Conservation (phyloP, 2,888 invertebrate species). For the Callyntrura guangdongensis region DNA sequence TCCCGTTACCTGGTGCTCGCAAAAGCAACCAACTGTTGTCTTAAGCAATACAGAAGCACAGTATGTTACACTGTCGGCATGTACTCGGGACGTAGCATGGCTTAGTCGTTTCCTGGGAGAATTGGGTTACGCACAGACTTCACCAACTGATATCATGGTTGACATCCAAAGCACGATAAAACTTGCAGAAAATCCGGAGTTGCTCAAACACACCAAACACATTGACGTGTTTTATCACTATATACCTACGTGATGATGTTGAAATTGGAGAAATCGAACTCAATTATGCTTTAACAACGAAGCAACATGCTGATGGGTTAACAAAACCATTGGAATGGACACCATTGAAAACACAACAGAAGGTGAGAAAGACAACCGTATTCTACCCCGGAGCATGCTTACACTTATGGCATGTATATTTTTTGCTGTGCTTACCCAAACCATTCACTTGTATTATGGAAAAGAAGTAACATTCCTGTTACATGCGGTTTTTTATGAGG, state of each 20-base stretch:
- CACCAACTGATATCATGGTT: background rate
- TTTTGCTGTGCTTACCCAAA: background rate
- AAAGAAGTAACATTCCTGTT: background rate
- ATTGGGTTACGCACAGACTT: slow-evolving; percentile 3
- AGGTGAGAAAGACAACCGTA: background rate
- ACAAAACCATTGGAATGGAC: slow-evolving; percentile 37
- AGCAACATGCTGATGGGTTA: slow-evolving; percentile 33
- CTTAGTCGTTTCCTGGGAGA: slow-evolving; percentile 44
- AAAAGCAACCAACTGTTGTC: slow-evolving; percentile 56
- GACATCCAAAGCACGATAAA: slow-evolving; percentile 79
- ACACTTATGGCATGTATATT: too few relatives aligned
- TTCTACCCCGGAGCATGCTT: too few relatives aligned
- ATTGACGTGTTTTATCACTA: slow-evolving; percentile 79
- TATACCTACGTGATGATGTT: background rate
- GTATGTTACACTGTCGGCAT: slow-evolving; percentile 49
- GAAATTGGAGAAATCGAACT: background rate
- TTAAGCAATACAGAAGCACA: slow-evolving; percentile 66
- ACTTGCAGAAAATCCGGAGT: slow-evolving; percentile 81
- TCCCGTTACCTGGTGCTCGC: slow-evolving; percentile 43
- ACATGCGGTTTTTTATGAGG: slow-evolving; percentile 22
- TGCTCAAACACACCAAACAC: slow-evolving; percentile 83
- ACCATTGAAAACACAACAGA: too few relatives aligned
- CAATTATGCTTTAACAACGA: background rate
- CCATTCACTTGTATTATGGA: slow-evolving; percentile 40
- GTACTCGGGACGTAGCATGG: slow-evolving; percentile 55